Evolutionary conservation across 2,888 invertebrate genomes (phyloP), one percentile per base, ranked within the genome.

Genomic region (Phania funesta): DNA sequence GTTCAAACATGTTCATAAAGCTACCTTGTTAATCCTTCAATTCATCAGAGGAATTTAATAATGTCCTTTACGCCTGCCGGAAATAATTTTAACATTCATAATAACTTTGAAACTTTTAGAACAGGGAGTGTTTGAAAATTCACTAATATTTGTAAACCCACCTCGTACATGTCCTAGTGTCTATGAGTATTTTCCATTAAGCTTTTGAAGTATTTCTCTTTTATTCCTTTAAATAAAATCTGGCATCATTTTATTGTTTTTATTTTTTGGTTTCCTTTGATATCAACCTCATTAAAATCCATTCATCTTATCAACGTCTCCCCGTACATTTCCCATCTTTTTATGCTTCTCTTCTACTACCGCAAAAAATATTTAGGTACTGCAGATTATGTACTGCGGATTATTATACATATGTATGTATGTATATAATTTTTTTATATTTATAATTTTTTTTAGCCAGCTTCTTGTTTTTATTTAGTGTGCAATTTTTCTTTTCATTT

Each of bases 231-330:
- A 32, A 60, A 52, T 9, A 50, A 32, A 80, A 67, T 44, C 56
- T 78, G 65, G 64, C 78, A 71, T 64, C 41, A 44, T 18, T 44
- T 44, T 44, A 71, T 71, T 71, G 48, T 71, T 65, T n/a, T n/a
- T n/a, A n/a, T n/a, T n/a, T 70, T 68, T 41, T 41, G 56, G 35
- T 67, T 79, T 41, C 38, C 60, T 76, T 76, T 76, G 60, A 79
- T 50, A 46, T 41, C 58, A 79, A 35, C 71, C 78, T 79, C 78
- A 73, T 79, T 79, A 79, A 79, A 73, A 79, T 60, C 24, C 78
- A 78, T 78, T 78, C 78, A 73, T 73, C 64, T 79, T 65, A 65
- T 78, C 70, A 78, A n/a, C 44, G 48, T 58, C 56, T 65, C 71
- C n/a, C n/a, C 65, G 7, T 32, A 41, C 32, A 2, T 68, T 26